These are phyloP conservation scores for Montipora capricornis DNA, from an alignment of 64 coral and sea anemone species.

Conservation along the genomic window DNA sequence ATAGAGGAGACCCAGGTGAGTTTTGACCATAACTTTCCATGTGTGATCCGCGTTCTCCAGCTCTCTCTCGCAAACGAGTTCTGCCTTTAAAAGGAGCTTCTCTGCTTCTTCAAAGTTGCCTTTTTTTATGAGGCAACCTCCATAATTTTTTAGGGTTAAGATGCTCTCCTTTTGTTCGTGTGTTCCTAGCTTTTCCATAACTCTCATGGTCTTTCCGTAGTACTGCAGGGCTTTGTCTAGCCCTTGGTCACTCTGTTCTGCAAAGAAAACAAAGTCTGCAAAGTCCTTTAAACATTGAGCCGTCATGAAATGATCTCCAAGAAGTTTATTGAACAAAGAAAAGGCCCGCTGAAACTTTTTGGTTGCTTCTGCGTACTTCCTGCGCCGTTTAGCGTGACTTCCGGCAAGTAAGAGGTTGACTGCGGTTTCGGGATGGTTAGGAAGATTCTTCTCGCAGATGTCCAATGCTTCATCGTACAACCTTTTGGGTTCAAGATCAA, in stretches of 20 bases:
- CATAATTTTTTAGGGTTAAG: too few species aligned
- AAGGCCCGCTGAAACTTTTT: not conserved
- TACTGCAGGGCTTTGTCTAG: not conserved
- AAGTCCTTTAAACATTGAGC: constrained; percentile 23
- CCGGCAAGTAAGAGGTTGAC: not conserved
- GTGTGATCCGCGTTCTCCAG: not conserved
- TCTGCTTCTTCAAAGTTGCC: too few species aligned
- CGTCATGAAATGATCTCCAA: constrained; percentile 40
- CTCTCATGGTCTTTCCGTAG: not conserved
- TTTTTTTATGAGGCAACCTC: too few species aligned
- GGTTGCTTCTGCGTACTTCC: not conserved
- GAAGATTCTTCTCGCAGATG: not conserved
- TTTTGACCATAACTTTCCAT: constrained; percentile 22
- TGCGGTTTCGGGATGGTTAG: constrained; percentile 16
- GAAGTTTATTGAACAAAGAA: not conserved
- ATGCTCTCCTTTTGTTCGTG: too few species aligned
- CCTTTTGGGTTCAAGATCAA: not conserved
- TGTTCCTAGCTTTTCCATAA: too few species aligned
- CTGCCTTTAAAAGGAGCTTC: too few species aligned
- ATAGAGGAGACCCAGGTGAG: not conserved
- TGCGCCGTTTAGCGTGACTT: not conserved
- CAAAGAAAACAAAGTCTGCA: constrained; percentile 20
- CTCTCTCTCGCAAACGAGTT: too few species aligned
- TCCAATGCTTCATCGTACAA: not conserved
- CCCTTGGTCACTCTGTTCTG: not conserved